Conservation (phyloP, 2,113 vertebrate species). For the Ptyas mucosa region DNA sequence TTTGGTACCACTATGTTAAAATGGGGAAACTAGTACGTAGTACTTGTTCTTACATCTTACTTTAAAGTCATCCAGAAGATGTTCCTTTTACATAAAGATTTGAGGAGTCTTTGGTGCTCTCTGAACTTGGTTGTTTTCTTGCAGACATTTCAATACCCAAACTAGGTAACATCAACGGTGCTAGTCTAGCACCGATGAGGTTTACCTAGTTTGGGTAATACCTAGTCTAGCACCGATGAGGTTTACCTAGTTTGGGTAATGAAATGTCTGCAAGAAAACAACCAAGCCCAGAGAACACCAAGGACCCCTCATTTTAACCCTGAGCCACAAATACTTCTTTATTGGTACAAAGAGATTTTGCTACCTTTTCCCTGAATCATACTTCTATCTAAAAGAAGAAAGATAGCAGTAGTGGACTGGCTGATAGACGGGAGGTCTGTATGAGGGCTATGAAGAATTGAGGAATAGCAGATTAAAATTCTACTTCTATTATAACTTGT, state of each 20-base stretch:
- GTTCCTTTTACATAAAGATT: no score
- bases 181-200: no score
- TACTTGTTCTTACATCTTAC: no score
- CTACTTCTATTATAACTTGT: background rate
- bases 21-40: no score
- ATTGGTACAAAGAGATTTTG: background rate
- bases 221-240: background rate
- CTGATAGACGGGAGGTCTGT: background rate
- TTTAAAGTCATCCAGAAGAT: no score
- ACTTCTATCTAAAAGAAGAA: background rate
- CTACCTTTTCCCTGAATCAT: background rate
- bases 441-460: background rate
- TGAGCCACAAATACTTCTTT: background rate
- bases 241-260: background rate
- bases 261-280: background rate
- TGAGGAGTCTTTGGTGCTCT: no score
- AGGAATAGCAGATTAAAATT: background rate
- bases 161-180: background rate
- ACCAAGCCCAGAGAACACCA: background rate
- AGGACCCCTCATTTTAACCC: background rate
- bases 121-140: no score
- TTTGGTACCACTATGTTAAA: no score
- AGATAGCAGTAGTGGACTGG: background rate
- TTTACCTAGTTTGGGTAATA: no score
- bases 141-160: no score